A percentile compares a stretch with the other conserved stretches of the same genome.
Conservation (phyloP, 2,888 invertebrate genomes). For the Dorcus parallelipipedus region DNA sequence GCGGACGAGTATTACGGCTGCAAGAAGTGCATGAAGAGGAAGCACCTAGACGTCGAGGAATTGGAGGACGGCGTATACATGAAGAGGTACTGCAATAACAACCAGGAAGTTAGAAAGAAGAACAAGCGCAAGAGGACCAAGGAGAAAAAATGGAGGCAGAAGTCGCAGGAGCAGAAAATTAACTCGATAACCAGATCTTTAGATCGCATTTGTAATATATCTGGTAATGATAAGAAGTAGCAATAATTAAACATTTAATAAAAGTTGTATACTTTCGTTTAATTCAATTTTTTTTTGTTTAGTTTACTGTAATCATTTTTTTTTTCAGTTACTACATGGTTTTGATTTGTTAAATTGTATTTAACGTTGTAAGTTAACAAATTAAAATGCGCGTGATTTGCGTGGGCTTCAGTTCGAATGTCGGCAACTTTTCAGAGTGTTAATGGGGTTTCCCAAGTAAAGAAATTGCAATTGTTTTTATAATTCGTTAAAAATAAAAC, state of each 20-base stretch:
- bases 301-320: too few relatives aligned
- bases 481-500: too few relatives aligned
- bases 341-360: too few relatives aligned
- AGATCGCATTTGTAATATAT: slow-evolving; percentile 40
- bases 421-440: too few relatives aligned
- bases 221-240: slow-evolving; percentile 31
- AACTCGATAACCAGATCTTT: slow-evolving; percentile 38
- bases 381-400: too few relatives aligned
- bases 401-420: too few relatives aligned
- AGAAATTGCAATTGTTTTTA: too few relatives aligned
- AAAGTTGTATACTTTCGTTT: background rate
- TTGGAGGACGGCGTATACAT: slow-evolving; percentile 7
- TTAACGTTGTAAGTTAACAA: too few relatives aligned
- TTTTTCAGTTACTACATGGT: too few relatives aligned
- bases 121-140: slow-evolving; percentile 22
- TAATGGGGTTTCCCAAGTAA: too few relatives aligned
- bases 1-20: slow-evolving; percentile 6
- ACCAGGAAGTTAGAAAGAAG: slow-evolving; percentile 29
- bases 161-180: slow-evolving; percentile 29
- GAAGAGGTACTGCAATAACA: slow-evolving; percentile 27
- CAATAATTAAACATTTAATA: background rate
- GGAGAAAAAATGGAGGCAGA: slow-evolving; percentile 32
- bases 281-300: background rate
- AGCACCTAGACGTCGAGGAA: slow-evolving; percentile 13
- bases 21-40: slow-evolving; percentile 23